A percentile compares a stretch with the other conserved stretches of the same genome.
These are phyloP conservation scores for Sciaenops ocellatus DNA, from an alignment of 2,797 vertebrate species.

Conservation along the genomic window DNA sequence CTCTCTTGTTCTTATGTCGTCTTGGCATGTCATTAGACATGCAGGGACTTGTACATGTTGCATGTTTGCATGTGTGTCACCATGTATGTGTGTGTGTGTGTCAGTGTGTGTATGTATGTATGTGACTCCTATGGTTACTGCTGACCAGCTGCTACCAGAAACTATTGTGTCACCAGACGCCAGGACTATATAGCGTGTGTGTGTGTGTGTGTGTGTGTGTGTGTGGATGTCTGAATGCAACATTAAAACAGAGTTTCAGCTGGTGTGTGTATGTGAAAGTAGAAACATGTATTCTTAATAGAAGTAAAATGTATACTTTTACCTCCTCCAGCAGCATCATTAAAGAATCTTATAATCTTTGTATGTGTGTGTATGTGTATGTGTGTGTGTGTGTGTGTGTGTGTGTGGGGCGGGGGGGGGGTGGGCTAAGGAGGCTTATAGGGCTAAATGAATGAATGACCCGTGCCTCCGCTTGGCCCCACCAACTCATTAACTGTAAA, in stretches of 20 bases:
- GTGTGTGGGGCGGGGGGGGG: not conserved
- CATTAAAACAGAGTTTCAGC: too few species aligned
- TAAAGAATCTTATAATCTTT: not conserved
- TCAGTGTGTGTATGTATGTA: constrained; percentile 11
- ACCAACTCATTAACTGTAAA: constrained; percentile 79
- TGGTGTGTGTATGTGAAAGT: constrained; percentile 3
- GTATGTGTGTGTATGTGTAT: constrained; percentile 6
- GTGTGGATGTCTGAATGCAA: constrained; percentile 1
- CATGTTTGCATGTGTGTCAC: constrained; percentile 22
- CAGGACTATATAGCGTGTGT: constrained; percentile 41
- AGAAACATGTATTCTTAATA: not conserved
- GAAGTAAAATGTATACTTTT: not conserved
- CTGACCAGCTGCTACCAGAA: constrained; percentile 77
- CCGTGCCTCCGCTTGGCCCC: constrained; percentile 61
- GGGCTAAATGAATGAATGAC: constrained; percentile 65
- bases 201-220: constrained; percentile 33
- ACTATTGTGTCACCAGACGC: constrained; percentile 70
- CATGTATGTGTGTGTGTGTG: constrained; percentile 14
- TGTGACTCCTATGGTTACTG: constrained; percentile 53
- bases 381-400: constrained; percentile 16
- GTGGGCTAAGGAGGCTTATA: constrained; percentile 33
- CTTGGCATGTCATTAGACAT: constrained; percentile 75
- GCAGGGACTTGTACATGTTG: constrained; percentile 64
- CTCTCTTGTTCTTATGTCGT: constrained; percentile 63
- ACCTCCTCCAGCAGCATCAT: not conserved